Conservation (phyloP, 2,797 vertebrate species). For the Girardinus metallicus region DNA sequence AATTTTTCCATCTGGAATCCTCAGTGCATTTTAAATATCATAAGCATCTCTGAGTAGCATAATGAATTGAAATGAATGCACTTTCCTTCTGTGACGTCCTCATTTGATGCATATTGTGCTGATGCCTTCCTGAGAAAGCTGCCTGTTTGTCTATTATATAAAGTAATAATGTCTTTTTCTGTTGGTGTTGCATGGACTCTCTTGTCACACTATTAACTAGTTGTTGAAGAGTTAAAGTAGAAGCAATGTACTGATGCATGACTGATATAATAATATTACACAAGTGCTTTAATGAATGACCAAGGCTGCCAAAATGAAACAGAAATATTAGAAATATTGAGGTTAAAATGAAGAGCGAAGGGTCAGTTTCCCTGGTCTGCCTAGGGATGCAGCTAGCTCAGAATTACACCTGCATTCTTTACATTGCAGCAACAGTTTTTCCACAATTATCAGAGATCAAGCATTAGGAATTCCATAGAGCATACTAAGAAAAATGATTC, state of each 20-base stretch:
- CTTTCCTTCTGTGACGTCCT: constrained; percentile 21
- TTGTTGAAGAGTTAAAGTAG: not conserved
- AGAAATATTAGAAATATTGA: not conserved
- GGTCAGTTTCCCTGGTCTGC: not conserved
- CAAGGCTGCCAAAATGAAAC: constrained; percentile 21
- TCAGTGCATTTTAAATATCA: constrained; percentile 14
- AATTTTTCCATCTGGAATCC: not conserved
- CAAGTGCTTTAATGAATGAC: constrained; percentile 15
- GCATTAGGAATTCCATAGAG: too few relatives aligned
- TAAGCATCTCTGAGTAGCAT: constrained; percentile 19
- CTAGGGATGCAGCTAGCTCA: not conserved
- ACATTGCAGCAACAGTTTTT: too few relatives aligned
- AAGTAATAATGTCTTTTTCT: constrained; percentile 38
- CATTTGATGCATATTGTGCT: constrained; percentile 27
- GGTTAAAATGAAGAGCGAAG: not conserved
- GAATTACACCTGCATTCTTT: not conserved
- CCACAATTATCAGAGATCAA: too few relatives aligned
- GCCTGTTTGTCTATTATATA: constrained; percentile 29
- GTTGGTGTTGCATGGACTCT: constrained; percentile 60
- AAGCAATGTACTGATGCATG: constrained; percentile 2
- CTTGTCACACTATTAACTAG: constrained; percentile 35
- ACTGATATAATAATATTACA: not conserved
- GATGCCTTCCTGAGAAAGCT: constrained; percentile 27
- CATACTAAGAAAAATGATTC: too few relatives aligned
- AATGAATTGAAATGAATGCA: constrained; percentile 13